These are phyloP conservation scores for Steinernema khuongi DNA, from an alignment of 1,140 invertebrate genomes.

Conservation along the genomic window DNA sequence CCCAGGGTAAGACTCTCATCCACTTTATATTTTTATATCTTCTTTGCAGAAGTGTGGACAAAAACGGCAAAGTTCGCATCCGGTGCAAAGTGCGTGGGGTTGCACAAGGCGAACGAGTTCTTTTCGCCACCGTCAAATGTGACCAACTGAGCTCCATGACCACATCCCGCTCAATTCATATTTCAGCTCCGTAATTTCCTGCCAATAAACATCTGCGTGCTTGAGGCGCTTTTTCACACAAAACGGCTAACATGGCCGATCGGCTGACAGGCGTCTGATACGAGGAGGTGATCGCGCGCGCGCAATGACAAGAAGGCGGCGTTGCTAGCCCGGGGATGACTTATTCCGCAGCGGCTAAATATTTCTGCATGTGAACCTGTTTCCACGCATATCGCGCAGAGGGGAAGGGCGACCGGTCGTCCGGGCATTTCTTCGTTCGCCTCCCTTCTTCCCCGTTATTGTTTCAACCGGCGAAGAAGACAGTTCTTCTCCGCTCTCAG, in stretches of 20 bases:
- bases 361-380: conserved; percentile 13
- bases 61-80: conserved; percentile 9
- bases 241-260: too few relatives aligned
- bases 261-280: too few relatives aligned
- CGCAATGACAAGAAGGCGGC: not conserved
- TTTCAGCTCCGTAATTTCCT: not conserved
- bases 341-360: conserved; percentile 4
- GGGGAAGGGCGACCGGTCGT: conserved; percentile 15
- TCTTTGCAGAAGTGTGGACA: not conserved
- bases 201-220: not conserved
- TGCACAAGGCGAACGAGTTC: not conserved
- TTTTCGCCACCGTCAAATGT: not conserved
- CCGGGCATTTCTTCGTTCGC: conserved; percentile 10
- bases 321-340: not conserved
- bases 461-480: conserved; percentile 10
- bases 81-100: conserved; percentile 1
- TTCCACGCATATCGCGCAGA: conserved; percentile 1
- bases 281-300: not conserved
- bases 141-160: not conserved
- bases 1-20: not conserved
- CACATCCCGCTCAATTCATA: not conserved
- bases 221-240: not conserved
- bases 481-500: not conserved
- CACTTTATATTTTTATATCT: not conserved
- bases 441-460: conserved; percentile 6